Conservation (phyloP, 2,113 vertebrate genomes). For the Chaenocephalus aceratus region DNA sequence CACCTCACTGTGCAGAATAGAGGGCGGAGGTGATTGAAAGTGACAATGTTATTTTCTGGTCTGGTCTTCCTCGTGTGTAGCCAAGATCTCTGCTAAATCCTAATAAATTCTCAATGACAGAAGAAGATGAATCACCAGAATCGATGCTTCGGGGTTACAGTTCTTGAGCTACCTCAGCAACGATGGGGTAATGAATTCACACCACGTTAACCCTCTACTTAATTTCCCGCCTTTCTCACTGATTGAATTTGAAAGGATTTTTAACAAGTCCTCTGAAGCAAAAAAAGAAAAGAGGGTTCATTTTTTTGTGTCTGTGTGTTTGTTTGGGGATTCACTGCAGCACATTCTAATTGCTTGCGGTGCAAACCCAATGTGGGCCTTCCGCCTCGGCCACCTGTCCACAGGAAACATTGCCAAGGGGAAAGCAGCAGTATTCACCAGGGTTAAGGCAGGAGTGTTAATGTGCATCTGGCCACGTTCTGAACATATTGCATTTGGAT, state of each 20-base stretch:
- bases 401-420: slow-evolving; percentile 59
- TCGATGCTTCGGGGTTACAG: slow-evolving; percentile 47
- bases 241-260: slow-evolving; percentile 81
- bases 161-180: slow-evolving; percentile 62
- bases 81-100: slow-evolving; percentile 63
- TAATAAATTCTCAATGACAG: slow-evolving; percentile 74
- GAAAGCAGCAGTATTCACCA: slow-evolving; percentile 68
- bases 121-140: slow-evolving; percentile 75
- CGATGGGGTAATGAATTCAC: slow-evolving; percentile 73
- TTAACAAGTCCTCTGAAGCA: slow-evolving; percentile 68
- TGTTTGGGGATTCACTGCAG: slow-evolving; percentile 19
- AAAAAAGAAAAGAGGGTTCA: slow-evolving; percentile 47
- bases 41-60: slow-evolving; percentile 75
- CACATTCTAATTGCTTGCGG: slow-evolving; percentile 51
- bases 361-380: slow-evolving; percentile 66
- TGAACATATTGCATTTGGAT: slow-evolving; percentile 49
- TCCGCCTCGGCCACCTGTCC: slow-evolving; percentile 73
- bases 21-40: slow-evolving; percentile 70
- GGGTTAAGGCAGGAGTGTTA: slow-evolving; percentile 39
- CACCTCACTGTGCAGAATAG: slow-evolving; percentile 18
- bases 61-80: slow-evolving; percentile 45
- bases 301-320: slow-evolving; percentile 20
- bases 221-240: slow-evolving; percentile 61
- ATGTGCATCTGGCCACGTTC: slow-evolving; percentile 48
- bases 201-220: slow-evolving; percentile 61